Base-by-base conservation (phyloP, 2,888 invertebrate genomes). In the Protophormia terraenovae region DNA sequence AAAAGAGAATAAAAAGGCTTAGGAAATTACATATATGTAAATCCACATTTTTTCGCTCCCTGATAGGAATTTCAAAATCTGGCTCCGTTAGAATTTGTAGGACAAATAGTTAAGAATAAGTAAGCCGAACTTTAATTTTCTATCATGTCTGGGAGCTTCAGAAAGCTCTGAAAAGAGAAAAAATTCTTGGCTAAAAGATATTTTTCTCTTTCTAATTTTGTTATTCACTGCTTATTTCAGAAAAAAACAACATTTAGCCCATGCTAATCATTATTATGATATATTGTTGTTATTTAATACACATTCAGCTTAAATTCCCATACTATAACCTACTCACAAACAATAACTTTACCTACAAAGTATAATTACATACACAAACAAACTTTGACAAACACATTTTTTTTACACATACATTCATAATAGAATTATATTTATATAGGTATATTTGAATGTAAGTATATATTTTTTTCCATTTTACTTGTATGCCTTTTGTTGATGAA, bases 381-480 rank as follows among this genome's bases (percentile, higher is more conserved):
- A 24, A 24, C 14, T n/a, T 19, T 8, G 19, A 53, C 19, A 2
- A 50, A 41, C 7, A 24, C 12, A 41, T n/a, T n/a, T 10, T 12
- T 47, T 10, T 47, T 19, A 24, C 29, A 38, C 64, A 53, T 29
- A 24, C 27, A 47, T n/a, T n/a, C 69, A 50, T 53, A 73, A 60
- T 73, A 67, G 53, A 60, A 83, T 73, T 73, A 72, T 72, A 77
- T 69, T 53, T 14, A 29, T 41, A 55, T 10, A 16, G 6, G 7
- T 47, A 10, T 19, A 16, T 19, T 19, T 19, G 19, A 7, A 50
- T 12, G 24, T 19, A 50, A 7, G 22, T 50, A 16, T 32, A 27
- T 2, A 7, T 47, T 8, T 45, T 41, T 64, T 14, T 10, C n/a
- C 8, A 29, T 22, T 53, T 45, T 62, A 29, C 1, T 45, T 5